Conservation (phyloP, 2,888 invertebrate genomes). For the Leptinotarsa rubiginosa region DNA sequence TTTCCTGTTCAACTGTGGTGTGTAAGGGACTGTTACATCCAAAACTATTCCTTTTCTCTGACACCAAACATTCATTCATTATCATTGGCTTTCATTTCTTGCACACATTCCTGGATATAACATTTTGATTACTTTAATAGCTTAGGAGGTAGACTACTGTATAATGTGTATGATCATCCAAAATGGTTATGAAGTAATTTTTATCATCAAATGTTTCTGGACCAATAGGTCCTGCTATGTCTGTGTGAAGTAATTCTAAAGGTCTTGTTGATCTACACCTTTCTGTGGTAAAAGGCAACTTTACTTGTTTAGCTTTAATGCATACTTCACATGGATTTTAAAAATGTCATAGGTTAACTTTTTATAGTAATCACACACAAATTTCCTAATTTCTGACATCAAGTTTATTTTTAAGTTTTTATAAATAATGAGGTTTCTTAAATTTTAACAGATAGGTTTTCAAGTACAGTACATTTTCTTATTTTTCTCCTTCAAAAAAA, state of each 20-base stretch:
- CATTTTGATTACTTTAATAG: not conserved
- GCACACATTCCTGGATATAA: not conserved
- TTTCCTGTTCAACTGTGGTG: no score
- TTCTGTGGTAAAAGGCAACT: not conserved
- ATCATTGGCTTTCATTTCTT: not conserved
- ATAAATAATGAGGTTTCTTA: not conserved
- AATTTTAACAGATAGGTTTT: not conserved
- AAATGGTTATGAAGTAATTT: not conserved
- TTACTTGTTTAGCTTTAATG: not conserved
- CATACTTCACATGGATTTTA: conserved; percentile 1
- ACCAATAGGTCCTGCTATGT: conserved; percentile 1
- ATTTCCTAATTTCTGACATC: not conserved
- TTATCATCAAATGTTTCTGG: not conserved
- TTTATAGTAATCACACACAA: not conserved
- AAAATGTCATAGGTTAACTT: not conserved
- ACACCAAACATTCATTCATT: not conserved
- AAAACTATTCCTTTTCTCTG: not conserved
- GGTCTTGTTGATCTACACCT: not conserved
- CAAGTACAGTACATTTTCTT: not conserved
- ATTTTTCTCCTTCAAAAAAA: not conserved
- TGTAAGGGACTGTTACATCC: not conserved
- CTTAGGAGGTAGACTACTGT: not conserved
- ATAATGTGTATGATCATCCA: not conserved
- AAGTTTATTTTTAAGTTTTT: not conserved
- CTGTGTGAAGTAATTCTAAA: not conserved